Evolutionary conservation across 2,797 vertebrate species (phyloP).

Genomic region (Psittacula derbiana): DNA sequence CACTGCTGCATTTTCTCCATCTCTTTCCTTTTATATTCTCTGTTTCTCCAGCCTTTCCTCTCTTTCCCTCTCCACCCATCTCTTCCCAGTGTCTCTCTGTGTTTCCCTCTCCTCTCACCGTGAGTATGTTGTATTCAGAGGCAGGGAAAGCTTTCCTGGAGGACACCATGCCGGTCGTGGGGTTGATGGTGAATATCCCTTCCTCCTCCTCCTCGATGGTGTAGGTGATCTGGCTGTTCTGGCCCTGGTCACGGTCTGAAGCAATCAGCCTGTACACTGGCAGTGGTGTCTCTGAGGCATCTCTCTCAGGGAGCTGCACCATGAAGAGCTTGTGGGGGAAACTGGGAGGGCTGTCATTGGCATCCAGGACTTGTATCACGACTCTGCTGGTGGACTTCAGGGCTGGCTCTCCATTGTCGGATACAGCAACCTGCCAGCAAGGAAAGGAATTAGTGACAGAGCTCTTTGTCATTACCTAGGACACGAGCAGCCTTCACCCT

Average conservation of each 20-base stretch:
- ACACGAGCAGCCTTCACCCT: not conserved
- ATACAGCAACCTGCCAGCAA: slow-evolving; percentile 86
- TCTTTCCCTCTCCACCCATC: not conserved
- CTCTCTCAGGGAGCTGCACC: slow-evolving; percentile 82
- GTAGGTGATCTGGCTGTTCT: slow-evolving; percentile 87
- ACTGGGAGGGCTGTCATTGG: slow-evolving; percentile 88
- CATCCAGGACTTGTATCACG: slow-evolving; percentile 85
- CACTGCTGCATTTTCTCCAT: not conserved
- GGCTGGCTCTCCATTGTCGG: slow-evolving; percentile 85
- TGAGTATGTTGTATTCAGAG: slow-evolving; percentile 91
- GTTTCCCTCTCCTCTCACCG: slow-evolving; percentile 75
- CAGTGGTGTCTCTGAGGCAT: not conserved
- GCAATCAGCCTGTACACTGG: slow-evolving; percentile 88
- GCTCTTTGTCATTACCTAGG: fast-evolving
- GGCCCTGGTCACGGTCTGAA: slow-evolving; percentile 86
- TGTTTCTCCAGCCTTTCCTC: not conserved
- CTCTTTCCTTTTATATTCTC: not conserved
- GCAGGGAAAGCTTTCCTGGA: slow-evolving; percentile 82
- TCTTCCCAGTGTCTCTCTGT: not conserved
- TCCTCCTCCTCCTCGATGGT: slow-evolving; percentile 80
- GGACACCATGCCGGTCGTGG: slow-evolving; percentile 81
- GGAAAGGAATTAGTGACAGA: not conserved
- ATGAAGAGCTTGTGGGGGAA: slow-evolving; percentile 93
- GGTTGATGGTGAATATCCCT: slow-evolving; percentile 82
- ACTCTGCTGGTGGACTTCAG: slow-evolving; percentile 88